These are phyloP conservation scores for Dipodomys ordii DNA, from an alignment of 2,113 vertebrate species.

Conservation along the genomic window DNA sequence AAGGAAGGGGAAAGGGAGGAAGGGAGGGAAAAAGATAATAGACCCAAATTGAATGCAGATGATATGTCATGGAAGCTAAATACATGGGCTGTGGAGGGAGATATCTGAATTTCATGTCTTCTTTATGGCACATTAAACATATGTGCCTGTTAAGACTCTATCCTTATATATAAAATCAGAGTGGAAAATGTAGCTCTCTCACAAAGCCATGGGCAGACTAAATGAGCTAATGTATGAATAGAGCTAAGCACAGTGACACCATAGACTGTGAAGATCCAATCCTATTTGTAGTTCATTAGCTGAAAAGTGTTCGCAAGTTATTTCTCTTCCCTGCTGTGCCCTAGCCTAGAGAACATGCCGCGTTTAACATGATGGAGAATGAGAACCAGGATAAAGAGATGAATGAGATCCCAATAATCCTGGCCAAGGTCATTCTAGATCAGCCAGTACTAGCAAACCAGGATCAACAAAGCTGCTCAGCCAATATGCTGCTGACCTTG, in stretches of 20 bases:
- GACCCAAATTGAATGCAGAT: neutral
- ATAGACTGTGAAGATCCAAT: neutral
- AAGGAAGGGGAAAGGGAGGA: rapidly evolving
- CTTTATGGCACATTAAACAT: neutral
- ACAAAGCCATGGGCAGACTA: neutral
- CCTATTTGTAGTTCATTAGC: no score
- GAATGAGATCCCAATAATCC: neutral
- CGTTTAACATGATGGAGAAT: neutral
- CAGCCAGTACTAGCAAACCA: neutral
- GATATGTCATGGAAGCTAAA: neutral
- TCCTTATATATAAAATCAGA: neutral
- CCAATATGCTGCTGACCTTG: neutral
- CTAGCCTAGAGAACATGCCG: neutral
- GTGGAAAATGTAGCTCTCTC: neutral
- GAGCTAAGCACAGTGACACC: neutral
- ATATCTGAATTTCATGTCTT: neutral
- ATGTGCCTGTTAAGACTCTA: neutral
- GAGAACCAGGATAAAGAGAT: neutral
- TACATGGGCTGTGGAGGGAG: no score
- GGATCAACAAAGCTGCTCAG: rapidly evolving
- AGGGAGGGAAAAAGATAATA: neutral
- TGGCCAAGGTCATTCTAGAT: neutral
- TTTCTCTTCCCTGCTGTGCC: neutral
- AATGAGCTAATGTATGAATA: neutral
- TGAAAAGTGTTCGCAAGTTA: neutral